Conservation (phyloP, 2,797 vertebrate genomes). For the Spondyliosoma cantharus region DNA sequence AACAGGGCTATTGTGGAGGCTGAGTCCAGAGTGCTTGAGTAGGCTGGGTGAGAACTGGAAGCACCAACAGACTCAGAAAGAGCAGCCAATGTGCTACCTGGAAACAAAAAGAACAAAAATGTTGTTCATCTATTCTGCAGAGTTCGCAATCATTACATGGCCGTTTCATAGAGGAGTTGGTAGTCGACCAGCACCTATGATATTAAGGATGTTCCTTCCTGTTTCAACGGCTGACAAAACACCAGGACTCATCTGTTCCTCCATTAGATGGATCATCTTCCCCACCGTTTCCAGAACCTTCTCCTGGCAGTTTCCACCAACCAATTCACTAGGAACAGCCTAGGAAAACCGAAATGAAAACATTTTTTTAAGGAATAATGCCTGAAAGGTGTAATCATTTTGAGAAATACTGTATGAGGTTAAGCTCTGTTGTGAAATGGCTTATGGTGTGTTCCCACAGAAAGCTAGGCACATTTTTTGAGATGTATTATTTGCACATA, state of each 20-base stretch:
- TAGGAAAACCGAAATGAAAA: constrained; percentile 45
- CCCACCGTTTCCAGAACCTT: constrained; percentile 74
- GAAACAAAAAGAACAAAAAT: constrained; percentile 32
- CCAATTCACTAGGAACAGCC: constrained; percentile 79
- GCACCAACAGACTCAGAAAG: constrained; percentile 42
- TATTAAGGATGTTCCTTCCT: constrained; percentile 79
- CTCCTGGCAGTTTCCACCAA: constrained; percentile 65
- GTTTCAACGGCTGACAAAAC: constrained; percentile 66
- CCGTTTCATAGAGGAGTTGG: not conserved
- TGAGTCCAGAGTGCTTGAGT: constrained; percentile 14
- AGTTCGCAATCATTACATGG: not conserved
- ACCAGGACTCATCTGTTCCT: constrained; percentile 67
- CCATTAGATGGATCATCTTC: constrained; percentile 83
- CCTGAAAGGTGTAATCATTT: not conserved
- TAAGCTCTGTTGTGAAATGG: not conserved
- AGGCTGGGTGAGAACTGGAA: constrained; percentile 15
- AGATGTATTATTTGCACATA: too few relatives aligned
- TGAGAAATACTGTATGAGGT: not conserved
- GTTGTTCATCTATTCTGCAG: not conserved
- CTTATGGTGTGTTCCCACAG: too few relatives aligned
- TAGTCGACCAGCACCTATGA: constrained; percentile 61
- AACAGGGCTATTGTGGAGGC: constrained; percentile 55
- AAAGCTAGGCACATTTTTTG: too few relatives aligned
- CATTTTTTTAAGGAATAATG: not conserved
- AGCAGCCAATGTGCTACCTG: constrained; percentile 80